These are phyloP conservation scores for Zapus hudsonius DNA, from an alignment of 2,113 vertebrate species.

Conservation along the genomic window DNA sequence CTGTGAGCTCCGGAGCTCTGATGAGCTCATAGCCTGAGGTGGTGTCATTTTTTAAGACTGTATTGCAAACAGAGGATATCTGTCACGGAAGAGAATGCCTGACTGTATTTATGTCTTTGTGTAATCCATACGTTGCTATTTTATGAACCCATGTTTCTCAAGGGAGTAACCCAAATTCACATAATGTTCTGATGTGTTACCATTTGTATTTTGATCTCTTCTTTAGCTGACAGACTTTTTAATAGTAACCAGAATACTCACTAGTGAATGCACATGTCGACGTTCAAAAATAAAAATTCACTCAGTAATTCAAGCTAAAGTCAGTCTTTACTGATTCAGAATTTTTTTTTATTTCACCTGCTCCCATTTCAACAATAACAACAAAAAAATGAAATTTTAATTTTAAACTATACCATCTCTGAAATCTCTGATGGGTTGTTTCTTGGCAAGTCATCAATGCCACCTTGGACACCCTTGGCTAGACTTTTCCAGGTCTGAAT, in stretches of 20 bases:
- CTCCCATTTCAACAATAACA: slow-evolving; percentile 13
- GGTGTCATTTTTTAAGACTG: slow-evolving; percentile 68
- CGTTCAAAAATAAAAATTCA: slow-evolving; percentile 61
- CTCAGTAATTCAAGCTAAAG: slow-evolving; percentile 55
- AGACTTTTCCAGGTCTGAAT: background rate
- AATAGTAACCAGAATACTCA: slow-evolving; percentile 72
- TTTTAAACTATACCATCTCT: background rate
- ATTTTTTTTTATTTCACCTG: slow-evolving; percentile 51
- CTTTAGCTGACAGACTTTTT: slow-evolving; percentile 76
- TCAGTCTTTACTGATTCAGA: slow-evolving; percentile 33
- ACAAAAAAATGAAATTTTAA: background rate
- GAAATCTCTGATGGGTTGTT: background rate
- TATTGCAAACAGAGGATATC: slow-evolving; percentile 38
- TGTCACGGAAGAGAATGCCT: slow-evolving; percentile 75
- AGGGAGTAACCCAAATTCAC: slow-evolving; percentile 76
- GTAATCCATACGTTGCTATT: slow-evolving; percentile 78
- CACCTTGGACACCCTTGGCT: background rate
- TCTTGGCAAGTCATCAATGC: background rate
- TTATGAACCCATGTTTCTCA: slow-evolving; percentile 72
- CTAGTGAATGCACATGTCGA: slow-evolving; percentile 57
- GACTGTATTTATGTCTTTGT: slow-evolving; percentile 70
- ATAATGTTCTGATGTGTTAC: slow-evolving; percentile 72
- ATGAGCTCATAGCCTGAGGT: slow-evolving; percentile 78
- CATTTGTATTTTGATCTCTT: slow-evolving; percentile 76
- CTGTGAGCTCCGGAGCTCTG: slow-evolving; percentile 62